Base-by-base conservation (phyloP, 2,113 vertebrate species). In the Cryptomyrus ogoouensis region DNA sequence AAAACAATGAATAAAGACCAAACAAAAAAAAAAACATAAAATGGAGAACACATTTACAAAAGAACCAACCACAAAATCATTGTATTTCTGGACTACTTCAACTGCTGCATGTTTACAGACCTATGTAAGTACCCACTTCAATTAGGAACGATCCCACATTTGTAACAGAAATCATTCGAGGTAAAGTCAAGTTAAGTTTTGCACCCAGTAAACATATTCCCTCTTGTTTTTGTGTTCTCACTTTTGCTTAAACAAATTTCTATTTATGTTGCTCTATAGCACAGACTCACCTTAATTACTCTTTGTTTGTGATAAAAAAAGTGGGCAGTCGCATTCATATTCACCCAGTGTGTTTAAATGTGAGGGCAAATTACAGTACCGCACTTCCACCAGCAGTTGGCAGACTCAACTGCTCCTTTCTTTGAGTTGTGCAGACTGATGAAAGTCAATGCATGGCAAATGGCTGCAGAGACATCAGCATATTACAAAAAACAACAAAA, bases 351-450 rank as follows among this genome's bases (percentile, higher is more conserved):
- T n/a, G 3, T 21, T 47, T 19, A 42, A 70, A 83, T 7, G 19
- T n/a, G 56, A n/a, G 2, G 31, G 31, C 39, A 83, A 24, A 44
- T 9, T 84, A 9, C 42, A 84, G 83, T 84, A 46, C 42, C 83
- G 3, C 24, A n/a, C 9, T 89, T 46, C 58, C 42, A 87, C 83
- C 92, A 90, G 90, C 88, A 91, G 91, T 91, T 91, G 91, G 92
- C 92, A 91, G 91, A 92, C 70, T 92, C 5, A 58, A 5, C 56
- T 42, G 70, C 84, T 62, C 21, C 42, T 89, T 50, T 35, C 86
- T 35, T 21, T 5, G 3, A 89, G 53, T 46, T 62, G 50, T 62
- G 70, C 46, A 53, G 62, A 21, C 31, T 47, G 39, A 42, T 21
- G 15, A 56, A 46, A 46, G 31, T 58, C 31, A 50, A 2, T 52